phyloP scores from a whole-genome alignment of 2,888 invertebrate genomes.

The Ecdyonurus torrentis region DNA sequence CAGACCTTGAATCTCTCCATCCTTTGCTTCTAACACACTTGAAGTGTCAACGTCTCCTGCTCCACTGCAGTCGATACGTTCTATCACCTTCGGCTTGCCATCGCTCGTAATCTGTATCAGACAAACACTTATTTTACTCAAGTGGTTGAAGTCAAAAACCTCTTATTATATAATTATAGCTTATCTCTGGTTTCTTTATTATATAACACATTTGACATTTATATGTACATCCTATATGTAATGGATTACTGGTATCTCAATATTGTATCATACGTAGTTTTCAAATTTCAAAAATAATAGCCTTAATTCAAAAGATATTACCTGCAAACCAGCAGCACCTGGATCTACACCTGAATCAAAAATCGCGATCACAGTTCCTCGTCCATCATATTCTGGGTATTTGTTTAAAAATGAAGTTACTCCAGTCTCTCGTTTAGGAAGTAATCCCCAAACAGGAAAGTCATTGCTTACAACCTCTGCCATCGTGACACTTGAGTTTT shows the following conservation, averaged over 20 bases:
- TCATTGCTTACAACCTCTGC: constrained; percentile 29
- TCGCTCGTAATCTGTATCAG: constrained; percentile 57
- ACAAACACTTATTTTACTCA: constrained; percentile 12
- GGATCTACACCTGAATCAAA: constrained; percentile 98
- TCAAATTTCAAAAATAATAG: background rate
- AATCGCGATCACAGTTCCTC: constrained; percentile 82
- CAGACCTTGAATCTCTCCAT: constrained; percentile 53
- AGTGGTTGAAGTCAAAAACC: constrained; percentile 14
- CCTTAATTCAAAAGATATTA: constrained; percentile 23
- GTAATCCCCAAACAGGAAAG: constrained; percentile 69
- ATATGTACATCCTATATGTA: background rate
- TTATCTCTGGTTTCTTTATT: no score
- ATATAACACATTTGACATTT: no score
- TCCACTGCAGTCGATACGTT: constrained; percentile 89
- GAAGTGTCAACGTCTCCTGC: constrained; percentile 93
- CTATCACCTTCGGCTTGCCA: constrained; percentile 83
- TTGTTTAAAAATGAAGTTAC: constrained; percentile 72
- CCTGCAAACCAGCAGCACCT: constrained; percentile 84
- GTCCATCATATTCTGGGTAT: constrained; percentile 81
- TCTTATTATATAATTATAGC: constrained; percentile 22
- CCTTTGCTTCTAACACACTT: constrained; percentile 46
- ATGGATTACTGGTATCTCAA: background rate
- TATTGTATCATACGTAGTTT: constrained; percentile 4
- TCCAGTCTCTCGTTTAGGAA: constrained; percentile 91
- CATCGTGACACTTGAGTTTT: constrained; percentile 17